These are phyloP conservation scores for Barbus barbus DNA, from an alignment of 2,113 vertebrate genomes.

Conservation along the genomic window DNA sequence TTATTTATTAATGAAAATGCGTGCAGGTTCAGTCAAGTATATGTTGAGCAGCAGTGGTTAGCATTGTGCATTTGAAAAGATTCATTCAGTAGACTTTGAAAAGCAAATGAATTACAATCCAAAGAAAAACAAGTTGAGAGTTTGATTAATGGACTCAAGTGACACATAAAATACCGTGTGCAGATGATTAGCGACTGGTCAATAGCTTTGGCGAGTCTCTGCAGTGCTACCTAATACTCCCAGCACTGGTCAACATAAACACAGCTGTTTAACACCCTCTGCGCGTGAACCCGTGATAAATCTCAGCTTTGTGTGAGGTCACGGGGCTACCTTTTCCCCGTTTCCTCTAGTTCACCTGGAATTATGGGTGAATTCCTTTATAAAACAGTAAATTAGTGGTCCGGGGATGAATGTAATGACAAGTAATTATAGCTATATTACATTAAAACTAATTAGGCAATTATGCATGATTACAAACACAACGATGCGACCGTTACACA, in stretches of 20 bases:
- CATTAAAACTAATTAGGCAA: conserved; percentile 9
- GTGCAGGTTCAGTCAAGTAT: not conserved
- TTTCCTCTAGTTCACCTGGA: not conserved
- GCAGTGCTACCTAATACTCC: conserved; percentile 78
- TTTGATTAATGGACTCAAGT: conserved; percentile 74
- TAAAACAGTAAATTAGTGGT: conserved; percentile 5
- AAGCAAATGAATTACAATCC: conserved; percentile 59
- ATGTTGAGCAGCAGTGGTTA: not conserved
- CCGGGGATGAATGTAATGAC: conserved; percentile 1
- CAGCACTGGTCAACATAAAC: conserved; percentile 78
- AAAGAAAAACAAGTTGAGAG: conserved; percentile 57
- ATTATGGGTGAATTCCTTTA: not conserved
- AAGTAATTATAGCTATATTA: conserved; percentile 42
- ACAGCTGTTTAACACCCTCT: conserved; percentile 81
- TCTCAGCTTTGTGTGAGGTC: conserved; percentile 66
- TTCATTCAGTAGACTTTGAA: not conserved
- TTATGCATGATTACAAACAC: conserved; percentile 17
- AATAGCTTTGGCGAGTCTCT: conserved; percentile 72
- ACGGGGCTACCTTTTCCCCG: conserved; percentile 61
- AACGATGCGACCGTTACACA: not conserved
- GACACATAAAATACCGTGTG: conserved; percentile 68
- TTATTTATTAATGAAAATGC: not conserved
- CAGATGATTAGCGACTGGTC: conserved; percentile 71
- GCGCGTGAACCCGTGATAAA: conserved; percentile 72
- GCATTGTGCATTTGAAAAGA: not conserved